Percentiles rank a stretch among this genome's conserved stretches.
phyloP scores from a whole-genome alignment of 2,888 invertebrate species.

The Ariolimax columbianus region DNA sequence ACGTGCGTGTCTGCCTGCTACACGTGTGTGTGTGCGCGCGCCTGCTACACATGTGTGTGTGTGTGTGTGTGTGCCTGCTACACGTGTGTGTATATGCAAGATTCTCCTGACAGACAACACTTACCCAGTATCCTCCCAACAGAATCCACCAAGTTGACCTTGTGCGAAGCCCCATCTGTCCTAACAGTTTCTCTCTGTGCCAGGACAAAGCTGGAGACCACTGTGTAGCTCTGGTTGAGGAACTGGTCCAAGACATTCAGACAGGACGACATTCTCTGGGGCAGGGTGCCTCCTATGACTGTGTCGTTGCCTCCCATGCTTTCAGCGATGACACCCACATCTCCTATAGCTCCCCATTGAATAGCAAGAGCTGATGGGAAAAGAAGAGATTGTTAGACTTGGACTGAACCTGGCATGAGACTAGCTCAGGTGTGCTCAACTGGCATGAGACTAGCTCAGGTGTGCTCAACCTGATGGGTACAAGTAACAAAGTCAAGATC shows the following conservation, averaged over 20 bases:
- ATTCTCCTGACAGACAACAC: conserved; percentile 47
- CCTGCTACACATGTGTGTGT: too few species aligned
- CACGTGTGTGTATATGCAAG: too few species aligned
- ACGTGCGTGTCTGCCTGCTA: too few species aligned
- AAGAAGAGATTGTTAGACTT: too few species aligned
- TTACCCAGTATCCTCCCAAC: conserved; percentile 91
- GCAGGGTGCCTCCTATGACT: conserved; percentile 95
- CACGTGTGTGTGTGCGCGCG: too few species aligned
- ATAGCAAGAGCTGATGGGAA: conserved; percentile 84
- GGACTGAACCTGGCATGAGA: too few species aligned
- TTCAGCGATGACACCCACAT: conserved; percentile 94
- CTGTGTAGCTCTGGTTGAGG: conserved; percentile 87
- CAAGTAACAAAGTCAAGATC: too few species aligned
- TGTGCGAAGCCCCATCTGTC: conserved; percentile 76
- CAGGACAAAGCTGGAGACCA: conserved; percentile 85
- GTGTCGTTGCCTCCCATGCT: conserved; percentile 92
- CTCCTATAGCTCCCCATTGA: conserved; percentile 99
- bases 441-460: too few species aligned
- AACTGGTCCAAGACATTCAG: conserved; percentile 91
- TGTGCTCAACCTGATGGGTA: too few species aligned
- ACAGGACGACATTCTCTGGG: conserved; percentile 96
- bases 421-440: too few species aligned
- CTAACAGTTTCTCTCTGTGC: conserved; percentile 88
- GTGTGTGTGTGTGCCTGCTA: too few species aligned
- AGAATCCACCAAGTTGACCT: conserved; percentile 86